Evolutionary conservation across 2,797 vertebrate species (phyloP).

Genomic region (Phrynocephalus forsythii): DNA sequence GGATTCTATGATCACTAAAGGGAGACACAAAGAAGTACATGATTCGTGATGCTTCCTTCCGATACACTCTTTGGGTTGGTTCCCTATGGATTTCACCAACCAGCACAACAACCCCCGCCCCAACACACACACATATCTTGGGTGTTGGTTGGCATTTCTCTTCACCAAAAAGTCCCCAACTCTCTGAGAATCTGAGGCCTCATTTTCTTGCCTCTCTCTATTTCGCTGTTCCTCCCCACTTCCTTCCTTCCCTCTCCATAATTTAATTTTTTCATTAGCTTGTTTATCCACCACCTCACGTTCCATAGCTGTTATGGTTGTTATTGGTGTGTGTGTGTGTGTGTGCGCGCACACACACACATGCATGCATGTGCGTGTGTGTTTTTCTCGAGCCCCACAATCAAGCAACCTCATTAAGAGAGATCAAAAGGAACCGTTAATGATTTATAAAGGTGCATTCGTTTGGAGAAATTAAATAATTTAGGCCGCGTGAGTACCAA

Average conservation of each 20-base stretch:
- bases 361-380: not conserved
- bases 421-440: conserved; percentile 85
- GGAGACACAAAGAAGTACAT: not conserved
- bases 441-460: conserved; percentile 83
- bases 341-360: not conserved
- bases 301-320: not conserved
- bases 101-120: not conserved
- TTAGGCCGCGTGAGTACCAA: conserved; percentile 74
- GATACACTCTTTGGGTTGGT: too few species aligned
- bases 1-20: not conserved
- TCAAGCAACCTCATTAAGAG: conserved; percentile 83
- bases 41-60: too few species aligned
- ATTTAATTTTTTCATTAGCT: conserved; percentile 69
- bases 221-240: not conserved
- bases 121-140: not conserved
- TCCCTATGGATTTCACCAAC: too few species aligned
- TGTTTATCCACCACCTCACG: conserved; percentile 64
- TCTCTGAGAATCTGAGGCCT: not conserved
- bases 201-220: not conserved
- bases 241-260: conserved; percentile 42
- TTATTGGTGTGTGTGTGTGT: not conserved
- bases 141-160: not conserved
- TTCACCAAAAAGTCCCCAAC: not conserved
- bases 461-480: conserved; percentile 86
- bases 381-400: conserved; percentile 61